Evolutionary conservation across 2,888 invertebrate genomes (phyloP), one percentile per base, ranked within the genome.

Genomic region (Junonia oenone): DNA sequence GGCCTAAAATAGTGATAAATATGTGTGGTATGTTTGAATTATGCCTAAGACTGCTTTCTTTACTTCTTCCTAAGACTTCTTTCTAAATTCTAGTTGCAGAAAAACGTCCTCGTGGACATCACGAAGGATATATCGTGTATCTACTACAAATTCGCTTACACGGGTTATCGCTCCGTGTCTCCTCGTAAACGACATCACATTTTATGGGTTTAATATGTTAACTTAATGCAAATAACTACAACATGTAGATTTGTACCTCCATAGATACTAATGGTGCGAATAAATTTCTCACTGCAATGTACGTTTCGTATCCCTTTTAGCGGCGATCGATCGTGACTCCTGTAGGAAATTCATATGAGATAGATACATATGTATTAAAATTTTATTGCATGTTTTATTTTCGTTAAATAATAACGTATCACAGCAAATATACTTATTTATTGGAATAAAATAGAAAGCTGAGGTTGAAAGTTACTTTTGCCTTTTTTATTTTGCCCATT

Each of bases 201-300:
- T 79, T 79, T 78, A 78, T 75, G 69, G 74, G 67, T 75, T 78
- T 81, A 81, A 81, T 83, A 84, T 84, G 83, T 81, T 76, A 85
- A 83, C 73, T 77, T 76, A 75, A 83, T 83, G 81, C 78, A 82
- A 83, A 83, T 83, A 78, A 69, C 72, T 63, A 72, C 69, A 71
- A 66, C 64, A 68, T 69, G 68, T 72, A 73, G 63, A 69, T 66
- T 65, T 68, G 66, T 68, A 67, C 64, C 63, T 62, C 62, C 61
- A 63, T 62, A 64, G 58, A 65, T 64, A 64, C 64, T 69, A 71
- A 74, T 72, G 71, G 65, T 56, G 64, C 59, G 66, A 69, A 73
- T 75, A 75, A 73, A 68, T 75, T 69, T 65, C 62, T 65, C 55
- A 59, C 54, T 59, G 61, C 63, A 67, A 62, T 63, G 51, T 55